phyloP scores from a whole-genome alignment of 2,113 vertebrate genomes.

The Phyllostomus discolor region DNA sequence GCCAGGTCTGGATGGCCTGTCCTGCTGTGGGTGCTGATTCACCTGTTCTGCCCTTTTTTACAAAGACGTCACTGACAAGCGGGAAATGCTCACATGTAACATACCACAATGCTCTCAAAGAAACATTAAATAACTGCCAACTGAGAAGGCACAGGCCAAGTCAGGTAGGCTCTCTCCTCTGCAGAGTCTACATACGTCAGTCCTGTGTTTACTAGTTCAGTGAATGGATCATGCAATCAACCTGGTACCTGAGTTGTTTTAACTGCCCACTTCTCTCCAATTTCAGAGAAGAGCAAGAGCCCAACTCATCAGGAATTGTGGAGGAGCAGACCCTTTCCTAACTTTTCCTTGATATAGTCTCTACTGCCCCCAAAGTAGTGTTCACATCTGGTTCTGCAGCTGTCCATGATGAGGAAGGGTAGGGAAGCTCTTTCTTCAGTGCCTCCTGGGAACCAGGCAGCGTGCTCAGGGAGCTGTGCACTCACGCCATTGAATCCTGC shows the following conservation, averaged over 20 bases:
- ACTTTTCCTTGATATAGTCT: neutral
- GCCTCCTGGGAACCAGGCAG: neutral
- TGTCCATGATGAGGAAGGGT: neutral
- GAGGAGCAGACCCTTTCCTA: neutral
- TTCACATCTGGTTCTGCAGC: neutral
- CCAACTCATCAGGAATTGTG: neutral
- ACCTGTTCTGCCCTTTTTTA: neutral
- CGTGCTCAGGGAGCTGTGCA: neutral
- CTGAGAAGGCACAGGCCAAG: neutral
- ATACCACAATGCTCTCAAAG: neutral
- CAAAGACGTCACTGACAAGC: neutral
- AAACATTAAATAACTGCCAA: neutral
- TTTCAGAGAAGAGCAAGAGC: neutral
- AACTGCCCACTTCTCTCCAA: neutral
- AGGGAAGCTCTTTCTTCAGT: neutral
- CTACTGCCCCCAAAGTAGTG: neutral
- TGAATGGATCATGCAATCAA: neutral
- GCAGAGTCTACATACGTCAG: neutral
- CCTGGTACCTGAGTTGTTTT: neutral
- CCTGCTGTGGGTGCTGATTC: neutral
- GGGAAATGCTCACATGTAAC: neutral
- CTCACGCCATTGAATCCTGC: neutral
- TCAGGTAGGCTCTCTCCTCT: neutral
- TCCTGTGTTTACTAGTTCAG: neutral
- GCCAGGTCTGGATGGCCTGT: too few relatives aligned